These are phyloP conservation scores for Aricia artaxerxes DNA, from an alignment of 2,888 invertebrate species.

Conservation along the genomic window DNA sequence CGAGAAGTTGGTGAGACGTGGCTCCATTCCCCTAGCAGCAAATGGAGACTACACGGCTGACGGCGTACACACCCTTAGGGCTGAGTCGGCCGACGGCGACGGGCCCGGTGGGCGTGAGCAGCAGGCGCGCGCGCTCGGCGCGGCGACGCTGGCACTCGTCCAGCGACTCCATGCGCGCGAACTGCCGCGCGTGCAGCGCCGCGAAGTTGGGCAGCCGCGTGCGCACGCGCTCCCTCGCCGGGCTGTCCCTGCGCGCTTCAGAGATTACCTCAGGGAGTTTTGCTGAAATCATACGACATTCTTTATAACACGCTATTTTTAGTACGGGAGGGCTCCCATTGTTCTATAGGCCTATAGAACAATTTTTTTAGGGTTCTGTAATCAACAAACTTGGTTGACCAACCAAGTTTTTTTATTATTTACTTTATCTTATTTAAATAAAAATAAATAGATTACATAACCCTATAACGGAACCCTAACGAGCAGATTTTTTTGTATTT, in stretches of 20 bases:
- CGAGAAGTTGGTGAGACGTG: background rate
- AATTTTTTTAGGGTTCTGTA: too few species aligned
- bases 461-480: too few species aligned
- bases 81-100: conserved; percentile 53
- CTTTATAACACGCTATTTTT: background rate
- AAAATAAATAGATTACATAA: too few species aligned
- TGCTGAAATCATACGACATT: background rate
- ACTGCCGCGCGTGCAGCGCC: conserved; percentile 83
- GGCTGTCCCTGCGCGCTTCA: conserved; percentile 45
- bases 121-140: conserved; percentile 66
- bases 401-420: too few species aligned
- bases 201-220: conserved; percentile 85
- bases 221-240: conserved; percentile 50
- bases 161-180: conserved; percentile 85
- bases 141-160: conserved; percentile 79
- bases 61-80: conserved; percentile 52
- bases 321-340: too few species aligned
- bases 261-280: conserved; percentile 52
- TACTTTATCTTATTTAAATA: too few species aligned
- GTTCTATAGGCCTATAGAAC: too few species aligned
- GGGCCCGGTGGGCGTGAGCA: conserved; percentile 60
- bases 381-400: too few species aligned
- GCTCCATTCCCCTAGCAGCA: background rate
- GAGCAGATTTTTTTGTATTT: too few species aligned
- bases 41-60: background rate